Evolutionary conservation across 2,797 vertebrate genomes (phyloP).

Genomic region (Potorous gilbertii): DNA sequence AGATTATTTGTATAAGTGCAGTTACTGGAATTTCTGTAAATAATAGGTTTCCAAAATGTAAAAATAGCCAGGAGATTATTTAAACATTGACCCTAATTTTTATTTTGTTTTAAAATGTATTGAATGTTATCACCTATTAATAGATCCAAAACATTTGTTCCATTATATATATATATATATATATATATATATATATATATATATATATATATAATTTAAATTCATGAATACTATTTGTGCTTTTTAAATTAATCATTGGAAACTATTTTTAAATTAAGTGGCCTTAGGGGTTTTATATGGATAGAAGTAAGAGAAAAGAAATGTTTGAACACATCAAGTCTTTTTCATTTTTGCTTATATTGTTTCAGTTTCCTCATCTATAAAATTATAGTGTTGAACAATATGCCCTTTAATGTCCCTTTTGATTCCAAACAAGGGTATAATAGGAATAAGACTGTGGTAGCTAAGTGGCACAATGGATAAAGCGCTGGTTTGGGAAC

Average conservation of each 20-base stretch:
- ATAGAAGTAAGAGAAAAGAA: not conserved
- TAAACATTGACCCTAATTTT: not conserved
- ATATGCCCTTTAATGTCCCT: not conserved
- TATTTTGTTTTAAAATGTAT: constrained; percentile 15
- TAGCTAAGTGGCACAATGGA: not conserved
- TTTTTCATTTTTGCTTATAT: not conserved
- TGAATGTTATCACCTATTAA: not conserved
- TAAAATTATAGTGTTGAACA: not conserved
- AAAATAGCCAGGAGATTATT: not conserved
- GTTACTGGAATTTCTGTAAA: constrained; percentile 21
- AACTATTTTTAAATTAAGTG: not conserved
- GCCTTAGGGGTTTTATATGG: not conserved
- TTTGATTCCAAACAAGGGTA: not conserved
- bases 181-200: not conserved
- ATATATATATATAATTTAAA: not conserved
- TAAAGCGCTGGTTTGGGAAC: not conserved
- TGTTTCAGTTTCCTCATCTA: not conserved
- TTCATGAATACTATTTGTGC: not conserved
- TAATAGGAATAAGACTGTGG: not conserved
- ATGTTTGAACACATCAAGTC: not conserved
- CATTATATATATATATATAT: not conserved
- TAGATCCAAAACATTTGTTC: not conserved
- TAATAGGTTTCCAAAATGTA: not conserved
- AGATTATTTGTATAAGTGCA: not conserved
- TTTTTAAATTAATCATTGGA: not conserved